phyloP scores from a whole-genome alignment of 1,140 invertebrate species.

The Limonius californicus region DNA sequence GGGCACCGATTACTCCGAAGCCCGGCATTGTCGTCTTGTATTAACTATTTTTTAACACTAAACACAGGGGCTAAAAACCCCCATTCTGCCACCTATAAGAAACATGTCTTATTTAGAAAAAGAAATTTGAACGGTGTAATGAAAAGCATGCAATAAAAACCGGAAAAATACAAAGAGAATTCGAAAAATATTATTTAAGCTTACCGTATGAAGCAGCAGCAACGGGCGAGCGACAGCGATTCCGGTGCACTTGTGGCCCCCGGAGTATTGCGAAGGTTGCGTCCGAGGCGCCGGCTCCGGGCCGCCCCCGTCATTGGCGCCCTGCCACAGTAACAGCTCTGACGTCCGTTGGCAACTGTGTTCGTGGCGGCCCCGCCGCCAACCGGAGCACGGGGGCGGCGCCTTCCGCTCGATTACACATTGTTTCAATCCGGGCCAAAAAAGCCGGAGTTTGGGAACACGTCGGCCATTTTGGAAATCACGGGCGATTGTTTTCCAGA shows the following conservation, averaged over 20 bases:
- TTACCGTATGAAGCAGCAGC: constrained; percentile 23
- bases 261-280: constrained; percentile 17
- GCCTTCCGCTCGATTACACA: constrained; percentile 26
- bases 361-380: constrained; percentile 26
- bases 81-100: constrained; percentile 6
- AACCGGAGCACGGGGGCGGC: constrained; percentile 35
- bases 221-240: constrained; percentile 23
- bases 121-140: background rate
- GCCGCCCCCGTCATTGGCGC: constrained; percentile 38
- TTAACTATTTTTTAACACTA: constrained; percentile 8
- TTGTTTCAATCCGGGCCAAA: constrained; percentile 37
- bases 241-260: constrained; percentile 25
- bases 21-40: background rate
- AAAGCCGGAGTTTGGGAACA: background rate
- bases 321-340: constrained; percentile 38
- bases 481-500: constrained; percentile 42
- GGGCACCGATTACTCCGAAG: constrained; percentile 4
- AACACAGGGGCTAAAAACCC: background rate
- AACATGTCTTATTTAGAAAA: background rate
- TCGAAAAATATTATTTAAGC: background rate
- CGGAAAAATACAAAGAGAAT: background rate
- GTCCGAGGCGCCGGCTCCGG: constrained; percentile 38
- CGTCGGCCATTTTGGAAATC: constrained; percentile 44
- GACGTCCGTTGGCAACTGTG: constrained; percentile 35
- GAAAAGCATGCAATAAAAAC: background rate